Percentiles rank a stretch among this genome's conserved stretches.
Evolutionary conservation across 2,797 vertebrate species (phyloP).

Genomic region (Diplodus sargus): DNA sequence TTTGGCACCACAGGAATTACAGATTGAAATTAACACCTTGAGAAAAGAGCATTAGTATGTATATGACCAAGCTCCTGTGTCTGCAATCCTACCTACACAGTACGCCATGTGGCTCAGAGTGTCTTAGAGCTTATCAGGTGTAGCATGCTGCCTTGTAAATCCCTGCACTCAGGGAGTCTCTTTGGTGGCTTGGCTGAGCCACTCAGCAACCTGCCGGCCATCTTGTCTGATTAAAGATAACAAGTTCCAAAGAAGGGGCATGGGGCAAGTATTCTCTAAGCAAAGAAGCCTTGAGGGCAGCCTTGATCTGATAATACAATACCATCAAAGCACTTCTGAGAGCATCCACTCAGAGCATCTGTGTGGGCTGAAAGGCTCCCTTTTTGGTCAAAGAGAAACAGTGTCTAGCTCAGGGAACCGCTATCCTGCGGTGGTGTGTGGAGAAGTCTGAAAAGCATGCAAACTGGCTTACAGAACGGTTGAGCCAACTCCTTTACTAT

Average conservation of each 20-base stretch:
- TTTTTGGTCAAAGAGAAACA: not conserved
- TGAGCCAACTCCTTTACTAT: not conserved
- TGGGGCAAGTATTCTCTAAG: conserved; percentile 30
- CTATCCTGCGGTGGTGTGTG: conserved; percentile 3
- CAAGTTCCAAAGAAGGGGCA: conserved; percentile 6
- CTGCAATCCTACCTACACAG: conserved; percentile 1
- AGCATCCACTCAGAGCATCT: conserved; percentile 21
- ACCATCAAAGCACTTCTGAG: conserved; percentile 46
- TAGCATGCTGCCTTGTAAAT: not conserved
- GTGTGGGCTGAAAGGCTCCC: conserved; percentile 2
- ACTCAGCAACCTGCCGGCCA: conserved; percentile 36
- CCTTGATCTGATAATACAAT: conserved; percentile 59
- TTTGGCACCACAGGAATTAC: not conserved
- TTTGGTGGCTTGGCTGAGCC: conserved; percentile 30
- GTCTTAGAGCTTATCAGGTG: conserved; percentile 25
- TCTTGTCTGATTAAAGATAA: conserved; percentile 60
- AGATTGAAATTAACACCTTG: not conserved
- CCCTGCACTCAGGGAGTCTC: not conserved
- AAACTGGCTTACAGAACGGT: conserved; percentile 16
- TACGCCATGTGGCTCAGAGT: not conserved
- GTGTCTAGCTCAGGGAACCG: not conserved
- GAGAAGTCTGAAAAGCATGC: conserved; percentile 20
- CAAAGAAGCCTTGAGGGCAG: conserved; percentile 20
- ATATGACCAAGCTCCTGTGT: not conserved
- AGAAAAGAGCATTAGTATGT: not conserved